Evolutionary conservation across 2,113 vertebrate species (phyloP).

Genomic region (Ptyas mucosa): DNA sequence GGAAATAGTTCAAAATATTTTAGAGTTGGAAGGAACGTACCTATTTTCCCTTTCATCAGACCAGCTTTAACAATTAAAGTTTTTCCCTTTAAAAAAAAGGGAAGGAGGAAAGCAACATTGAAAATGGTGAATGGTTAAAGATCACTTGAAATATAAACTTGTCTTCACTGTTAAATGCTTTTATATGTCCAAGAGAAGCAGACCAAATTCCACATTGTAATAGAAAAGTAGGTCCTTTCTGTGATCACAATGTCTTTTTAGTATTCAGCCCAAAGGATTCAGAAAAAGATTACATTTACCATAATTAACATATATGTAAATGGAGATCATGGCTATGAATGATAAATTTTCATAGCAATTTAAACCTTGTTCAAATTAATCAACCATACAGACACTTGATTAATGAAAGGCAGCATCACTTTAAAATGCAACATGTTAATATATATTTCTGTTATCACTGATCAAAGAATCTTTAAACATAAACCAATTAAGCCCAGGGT

Average conservation of each 20-base stretch:
- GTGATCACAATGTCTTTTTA: slow-evolving; percentile 80
- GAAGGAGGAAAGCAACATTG: slow-evolving; percentile 33
- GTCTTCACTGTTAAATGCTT: slow-evolving; percentile 65
- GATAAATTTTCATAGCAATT: slow-evolving; percentile 89
- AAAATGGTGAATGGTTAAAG: slow-evolving; percentile 41
- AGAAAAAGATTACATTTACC: slow-evolving; percentile 84
- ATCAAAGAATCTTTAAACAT: slow-evolving; percentile 83
- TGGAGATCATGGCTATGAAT: slow-evolving; percentile 87
- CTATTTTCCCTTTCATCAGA: slow-evolving; percentile 10
- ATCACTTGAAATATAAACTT: slow-evolving; percentile 69
- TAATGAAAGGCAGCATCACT: slow-evolving; percentile 84
- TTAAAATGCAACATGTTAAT: slow-evolving; percentile 86
- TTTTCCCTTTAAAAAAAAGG: slow-evolving; percentile 40
- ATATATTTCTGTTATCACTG: slow-evolving; percentile 81
- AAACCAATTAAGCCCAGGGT: slow-evolving; percentile 79
- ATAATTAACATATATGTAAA: slow-evolving; percentile 89
- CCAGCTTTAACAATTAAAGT: slow-evolving; percentile 40
- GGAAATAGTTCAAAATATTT: slow-evolving; percentile 36
- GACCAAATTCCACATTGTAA: slow-evolving; percentile 73
- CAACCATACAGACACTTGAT: slow-evolving; percentile 85
- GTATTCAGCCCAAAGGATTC: slow-evolving; percentile 84
- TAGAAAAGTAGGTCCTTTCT: slow-evolving; percentile 70
- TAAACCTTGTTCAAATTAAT: slow-evolving; percentile 89
- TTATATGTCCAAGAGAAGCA: slow-evolving; percentile 63
- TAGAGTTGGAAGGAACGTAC: slow-evolving; percentile 40